Evolutionary conservation across 2,888 invertebrate genomes (phyloP).

Genomic region (Clitarchus hookeri): DNA sequence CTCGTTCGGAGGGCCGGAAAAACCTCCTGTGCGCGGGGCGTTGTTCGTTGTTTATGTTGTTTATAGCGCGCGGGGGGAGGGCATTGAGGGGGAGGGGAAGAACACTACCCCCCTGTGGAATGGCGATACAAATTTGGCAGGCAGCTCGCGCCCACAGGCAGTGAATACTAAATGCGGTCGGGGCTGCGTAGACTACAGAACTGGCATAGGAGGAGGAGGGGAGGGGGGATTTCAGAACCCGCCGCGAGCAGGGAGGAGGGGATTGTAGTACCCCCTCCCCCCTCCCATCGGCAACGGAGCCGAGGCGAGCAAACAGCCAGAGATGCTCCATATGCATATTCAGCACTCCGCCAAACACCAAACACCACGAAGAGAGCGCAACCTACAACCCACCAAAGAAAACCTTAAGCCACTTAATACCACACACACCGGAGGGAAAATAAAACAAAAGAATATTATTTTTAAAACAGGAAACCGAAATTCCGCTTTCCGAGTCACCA

Average conservation of each 20-base stretch:
- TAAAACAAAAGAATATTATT: too few relatives aligned
- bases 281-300: neutral
- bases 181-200: neutral
- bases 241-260: neutral
- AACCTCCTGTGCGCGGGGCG: too few relatives aligned
- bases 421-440: neutral
- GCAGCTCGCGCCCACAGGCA: neutral
- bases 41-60: neutral
- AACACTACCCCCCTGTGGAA: too few relatives aligned
- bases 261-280: neutral
- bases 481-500: neutral
- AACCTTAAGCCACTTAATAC: slow-evolving; percentile 14
- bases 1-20: too few relatives aligned
- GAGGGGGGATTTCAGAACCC: neutral
- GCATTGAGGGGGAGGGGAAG: neutral
- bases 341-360: slow-evolving; percentile 7
- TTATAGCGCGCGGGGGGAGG: neutral
- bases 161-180: neutral
- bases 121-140: neutral
- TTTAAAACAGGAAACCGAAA: neutral
- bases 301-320: neutral
- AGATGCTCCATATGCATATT: neutral
- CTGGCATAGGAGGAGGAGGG: neutral
- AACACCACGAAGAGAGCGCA: neutral
- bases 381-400: neutral